Base-by-base conservation (phyloP, 2,888 invertebrate species). In the Rambutsinella grinnellia region DNA sequence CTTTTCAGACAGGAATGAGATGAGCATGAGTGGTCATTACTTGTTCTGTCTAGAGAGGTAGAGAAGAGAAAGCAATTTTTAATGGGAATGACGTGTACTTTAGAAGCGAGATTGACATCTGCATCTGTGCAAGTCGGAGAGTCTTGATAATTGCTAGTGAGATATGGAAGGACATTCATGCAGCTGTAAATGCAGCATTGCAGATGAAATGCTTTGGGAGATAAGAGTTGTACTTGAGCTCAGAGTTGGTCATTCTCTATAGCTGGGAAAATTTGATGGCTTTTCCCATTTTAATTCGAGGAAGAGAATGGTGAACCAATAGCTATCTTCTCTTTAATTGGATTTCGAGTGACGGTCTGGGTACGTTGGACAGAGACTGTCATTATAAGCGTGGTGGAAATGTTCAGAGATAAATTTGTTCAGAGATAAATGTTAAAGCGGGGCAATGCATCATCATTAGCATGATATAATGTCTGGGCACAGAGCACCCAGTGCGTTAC, bases 81-180 rank as follows among this genome's bases (percentile, higher is more conserved):
- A 36, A 36, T 36, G 36, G 36, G 13, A 36, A 68, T 68, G 67
- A 47, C 51, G 67, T 46, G 15, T 54, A 36, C 23, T 26, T 57
- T 58, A 36, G 68, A 46, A 68, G 60, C 36, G 49, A 53, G 53
- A 68, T 68, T 68, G 68, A 68, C 68, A 68, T 68, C 60, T 67
- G 57, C 21, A 24, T 57, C 36, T 13, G 5, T 36, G 36, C 36
- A 36, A 36, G 36, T 13, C 13, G 36, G 36, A 36, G 36, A n/a
- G n/a, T n/a, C 36, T 8, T 5, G 36, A 36, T 36, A 36, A 8
- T 5, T 36, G 36, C 13, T 36, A 13, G 13, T 36, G 13, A 36
- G 36, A 13, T 36, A 8, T 36, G 36, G 36, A 36, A n/a, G n/a
- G n/a, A n/a, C n/a, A n/a, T n/a, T n/a, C n/a, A n/a, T 36, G 36